phyloP scores from a whole-genome alignment of 2,888 invertebrate species.

The Calliopum simillimum region DNA sequence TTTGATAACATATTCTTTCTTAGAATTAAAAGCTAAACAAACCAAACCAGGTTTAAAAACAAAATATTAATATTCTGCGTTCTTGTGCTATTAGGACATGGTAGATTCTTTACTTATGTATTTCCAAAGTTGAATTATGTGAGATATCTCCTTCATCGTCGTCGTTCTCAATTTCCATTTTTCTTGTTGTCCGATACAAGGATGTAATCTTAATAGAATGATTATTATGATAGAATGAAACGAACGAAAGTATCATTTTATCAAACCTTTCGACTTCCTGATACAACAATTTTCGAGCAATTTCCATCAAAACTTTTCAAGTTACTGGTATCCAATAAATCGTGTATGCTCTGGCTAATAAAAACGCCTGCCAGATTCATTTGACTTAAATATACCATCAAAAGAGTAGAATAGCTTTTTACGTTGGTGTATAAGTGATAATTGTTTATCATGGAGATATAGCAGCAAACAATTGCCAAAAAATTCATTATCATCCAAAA shows the following conservation, averaged over 20 bases:
- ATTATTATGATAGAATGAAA: constrained; percentile 44
- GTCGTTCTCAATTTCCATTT: constrained; percentile 91
- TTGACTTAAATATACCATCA: constrained; percentile 72
- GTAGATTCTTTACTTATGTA: constrained; percentile 64
- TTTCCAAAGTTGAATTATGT: constrained; percentile 62
- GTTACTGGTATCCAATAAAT: constrained; percentile 67
- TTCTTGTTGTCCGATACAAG: constrained; percentile 82
- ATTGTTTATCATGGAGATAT: constrained; percentile 79
- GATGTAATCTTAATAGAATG: constrained; percentile 74
- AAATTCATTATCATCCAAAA: constrained; percentile 80
- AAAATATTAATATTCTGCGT: too few species aligned
- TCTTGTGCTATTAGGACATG: constrained; percentile 34
- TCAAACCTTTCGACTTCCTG: constrained; percentile 74
- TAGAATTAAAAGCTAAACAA: too few species aligned
- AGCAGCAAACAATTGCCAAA: constrained; percentile 78
- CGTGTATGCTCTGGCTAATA: constrained; percentile 69
- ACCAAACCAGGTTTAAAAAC: too few species aligned
- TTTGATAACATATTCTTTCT: too few species aligned
- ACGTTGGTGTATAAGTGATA: constrained; percentile 86
- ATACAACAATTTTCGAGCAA: constrained; percentile 81
- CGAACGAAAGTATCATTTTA: neutral
- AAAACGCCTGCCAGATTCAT: constrained; percentile 56
- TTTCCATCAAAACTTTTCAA: constrained; percentile 75
- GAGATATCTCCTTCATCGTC: constrained; percentile 78
- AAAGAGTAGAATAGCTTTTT: constrained; percentile 76